These are phyloP conservation scores for Drosophila funebris DNA, from an alignment of 1,140 invertebrate genomes.

Conservation along the genomic window DNA sequence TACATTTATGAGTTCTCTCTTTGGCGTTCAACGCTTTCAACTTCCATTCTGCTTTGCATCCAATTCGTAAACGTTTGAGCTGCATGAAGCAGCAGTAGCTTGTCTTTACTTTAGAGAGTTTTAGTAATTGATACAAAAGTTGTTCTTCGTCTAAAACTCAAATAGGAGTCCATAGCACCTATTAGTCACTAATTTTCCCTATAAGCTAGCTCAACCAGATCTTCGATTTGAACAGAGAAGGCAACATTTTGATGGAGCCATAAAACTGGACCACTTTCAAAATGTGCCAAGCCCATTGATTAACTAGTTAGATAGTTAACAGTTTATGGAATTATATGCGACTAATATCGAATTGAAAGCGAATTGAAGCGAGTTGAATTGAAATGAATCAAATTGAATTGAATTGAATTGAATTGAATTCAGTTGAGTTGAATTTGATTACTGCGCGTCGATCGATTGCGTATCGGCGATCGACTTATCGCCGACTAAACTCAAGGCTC, in stretches of 20 bases:
- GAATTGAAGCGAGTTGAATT: neutral
- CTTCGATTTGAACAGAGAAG: neutral
- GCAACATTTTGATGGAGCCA: neutral
- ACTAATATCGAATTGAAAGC: neutral
- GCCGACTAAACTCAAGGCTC: constrained; percentile 60
- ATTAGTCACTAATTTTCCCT: too few relatives aligned
- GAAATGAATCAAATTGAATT: neutral
- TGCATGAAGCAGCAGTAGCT: too few relatives aligned
- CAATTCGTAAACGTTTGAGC: too few relatives aligned
- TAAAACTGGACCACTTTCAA: constrained; percentile 17
- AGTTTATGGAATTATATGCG: neutral
- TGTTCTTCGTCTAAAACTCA: too few relatives aligned
- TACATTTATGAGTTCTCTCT: too few relatives aligned
- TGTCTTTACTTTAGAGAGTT: too few relatives aligned
- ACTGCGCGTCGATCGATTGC: constrained; percentile 60
- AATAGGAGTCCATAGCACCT: too few relatives aligned
- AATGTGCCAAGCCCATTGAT: constrained; percentile 13
- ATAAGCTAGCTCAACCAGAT: neutral
- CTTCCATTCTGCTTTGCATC: too few relatives aligned
- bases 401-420: neutral
- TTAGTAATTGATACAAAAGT: too few relatives aligned
- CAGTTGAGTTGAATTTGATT: constrained; percentile 8
- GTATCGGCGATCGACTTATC: constrained; percentile 63
- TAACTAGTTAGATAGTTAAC: constrained; percentile 2
- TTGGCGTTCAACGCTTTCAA: too few relatives aligned